These are phyloP conservation scores for Diachasmimorpha longicaudata DNA, from an alignment of 1,140 invertebrate species.

Conservation along the genomic window DNA sequence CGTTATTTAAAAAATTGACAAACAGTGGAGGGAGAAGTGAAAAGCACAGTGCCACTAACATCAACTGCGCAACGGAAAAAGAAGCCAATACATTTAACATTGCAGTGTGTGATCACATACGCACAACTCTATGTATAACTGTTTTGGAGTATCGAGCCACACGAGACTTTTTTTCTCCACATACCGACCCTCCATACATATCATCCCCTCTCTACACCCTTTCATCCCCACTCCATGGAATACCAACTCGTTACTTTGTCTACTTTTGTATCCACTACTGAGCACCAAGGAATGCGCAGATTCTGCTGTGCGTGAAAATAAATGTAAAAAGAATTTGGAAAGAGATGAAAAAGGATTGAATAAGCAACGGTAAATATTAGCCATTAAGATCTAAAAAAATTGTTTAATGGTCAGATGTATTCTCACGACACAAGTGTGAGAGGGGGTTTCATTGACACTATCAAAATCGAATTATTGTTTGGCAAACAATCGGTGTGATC, in stretches of 20 bases:
- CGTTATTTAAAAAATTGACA: background rate
- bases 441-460: too few species aligned
- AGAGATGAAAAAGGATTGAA: background rate
- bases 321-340: background rate
- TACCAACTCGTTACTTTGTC: conserved; percentile 25
- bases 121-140: background rate
- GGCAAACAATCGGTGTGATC: too few species aligned
- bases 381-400: too few species aligned
- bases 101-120: background rate
- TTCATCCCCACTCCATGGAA: background rate
- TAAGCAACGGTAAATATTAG: too few species aligned
- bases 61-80: conserved; percentile 25
- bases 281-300: background rate
- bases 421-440: too few species aligned
- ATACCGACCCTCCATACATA: background rate
- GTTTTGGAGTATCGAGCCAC: conserved; percentile 35
- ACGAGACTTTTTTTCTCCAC: conserved; percentile 29
- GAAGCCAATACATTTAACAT: background rate
- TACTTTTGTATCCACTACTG: conserved; percentile 9
- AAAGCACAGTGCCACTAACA: background rate
- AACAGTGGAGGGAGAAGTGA: background rate
- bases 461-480: too few species aligned
- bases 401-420: too few species aligned
- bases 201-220: background rate
- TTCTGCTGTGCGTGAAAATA: background rate